Evolutionary conservation across 2,888 invertebrate genomes (phyloP).

Genomic region (Synergus gifuensis): DNA sequence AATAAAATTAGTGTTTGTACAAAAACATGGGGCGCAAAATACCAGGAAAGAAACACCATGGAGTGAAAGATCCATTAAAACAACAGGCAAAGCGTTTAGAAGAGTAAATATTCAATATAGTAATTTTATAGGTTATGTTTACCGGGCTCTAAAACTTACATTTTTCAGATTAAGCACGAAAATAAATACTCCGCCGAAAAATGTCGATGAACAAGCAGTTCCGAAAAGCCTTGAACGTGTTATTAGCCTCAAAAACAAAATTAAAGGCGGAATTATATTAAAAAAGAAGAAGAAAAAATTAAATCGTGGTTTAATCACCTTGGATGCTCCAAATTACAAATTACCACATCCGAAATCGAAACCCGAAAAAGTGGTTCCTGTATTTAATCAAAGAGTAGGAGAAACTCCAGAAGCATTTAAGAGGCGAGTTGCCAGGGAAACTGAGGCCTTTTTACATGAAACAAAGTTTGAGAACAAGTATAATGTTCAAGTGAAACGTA

Average conservation of each 20-base stretch:
- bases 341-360: slow-evolving; percentile 65
- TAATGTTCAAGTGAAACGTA: slow-evolving; percentile 80
- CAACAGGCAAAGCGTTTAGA: slow-evolving; percentile 83
- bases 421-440: slow-evolving; percentile 83
- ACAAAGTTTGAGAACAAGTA: slow-evolving; percentile 82
- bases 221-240: slow-evolving; percentile 85
- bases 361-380: slow-evolving; percentile 79
- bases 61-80: slow-evolving; percentile 87
- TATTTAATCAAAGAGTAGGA: slow-evolving; percentile 81
- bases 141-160: not conserved
- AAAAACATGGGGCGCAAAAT: slow-evolving; percentile 86
- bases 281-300: slow-evolving; percentile 73
- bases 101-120: slow-evolving; percentile 79
- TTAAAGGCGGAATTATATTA: slow-evolving; percentile 75
- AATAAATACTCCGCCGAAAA: slow-evolving; percentile 87
- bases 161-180: slow-evolving; percentile 83
- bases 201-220: slow-evolving; percentile 86
- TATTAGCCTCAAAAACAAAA: slow-evolving; percentile 81
- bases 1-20: not conserved
- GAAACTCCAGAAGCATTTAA: slow-evolving; percentile 84
- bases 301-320: slow-evolving; percentile 67
- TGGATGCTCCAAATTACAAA: slow-evolving; percentile 57
- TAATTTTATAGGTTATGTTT: slow-evolving; percentile 52
- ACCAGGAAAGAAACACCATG: slow-evolving; percentile 88
- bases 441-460: slow-evolving; percentile 82